Base-by-base conservation (phyloP, 2,888 invertebrate genomes). In the Enoplolaimus lenunculus region DNA sequence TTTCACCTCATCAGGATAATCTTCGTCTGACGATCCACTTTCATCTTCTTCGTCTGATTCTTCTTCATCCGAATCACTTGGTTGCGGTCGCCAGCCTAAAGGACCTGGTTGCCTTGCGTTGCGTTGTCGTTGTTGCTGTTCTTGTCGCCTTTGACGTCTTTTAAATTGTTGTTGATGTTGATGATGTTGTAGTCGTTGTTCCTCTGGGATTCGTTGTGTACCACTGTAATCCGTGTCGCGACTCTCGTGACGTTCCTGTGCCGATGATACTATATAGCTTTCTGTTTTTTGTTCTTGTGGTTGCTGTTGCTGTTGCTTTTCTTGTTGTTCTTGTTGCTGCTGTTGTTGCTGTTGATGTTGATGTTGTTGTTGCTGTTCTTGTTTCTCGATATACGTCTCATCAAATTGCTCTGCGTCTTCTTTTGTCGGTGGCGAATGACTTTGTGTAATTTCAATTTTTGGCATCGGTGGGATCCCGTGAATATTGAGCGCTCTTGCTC, bases 1-100 rank as follows among this genome's bases (percentile, higher is more conserved):
- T n/a, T n/a, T n/a, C n/a, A 70, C 72, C 68, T 73, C 73, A 64
- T 73, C 73, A 2, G 73, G 73, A 67, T 73, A 73, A 29, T 73
- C 73, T 1, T 73, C 72, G 34, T 72, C 72, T 1, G 68, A 69
- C 29, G 68, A 35, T 2, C 67, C 30, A 7, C 34, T 21, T 67
- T 30, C 33, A 33, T 31, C 67, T 21, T 66, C 67, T n/a, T 66
- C 30, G 30, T 45, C 33, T 26, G 34, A 70, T 1, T 59, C 60
- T 31, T 73, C 73, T 21, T 67, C 67, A 7, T 60, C 69, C n/a
- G 70, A 67, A 1, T 60, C 60, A 2, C 45, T 45, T 45, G 45
- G 45, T 45, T 45, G 45, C n/a, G n/a, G n/a, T n/a, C n/a, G n/a
- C n/a, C n/a, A n/a, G n/a, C n/a, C n/a, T n/a, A n/a, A n/a, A n/a